phyloP scores from a whole-genome alignment of 2,797 vertebrate genomes.

The Anguilla pacifica region DNA sequence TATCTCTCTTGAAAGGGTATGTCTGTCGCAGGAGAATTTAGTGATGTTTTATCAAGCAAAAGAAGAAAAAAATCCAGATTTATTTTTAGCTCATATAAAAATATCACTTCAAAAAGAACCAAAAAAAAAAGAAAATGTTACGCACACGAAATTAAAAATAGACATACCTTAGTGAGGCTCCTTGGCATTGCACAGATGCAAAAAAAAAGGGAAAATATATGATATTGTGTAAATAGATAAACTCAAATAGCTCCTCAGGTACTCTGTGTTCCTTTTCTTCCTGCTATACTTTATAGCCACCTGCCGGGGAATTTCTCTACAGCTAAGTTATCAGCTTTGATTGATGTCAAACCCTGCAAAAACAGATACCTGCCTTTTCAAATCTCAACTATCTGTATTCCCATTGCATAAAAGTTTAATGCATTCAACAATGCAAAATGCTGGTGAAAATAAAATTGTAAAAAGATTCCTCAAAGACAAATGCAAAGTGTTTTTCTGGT shows the following conservation, averaged over 20 bases:
- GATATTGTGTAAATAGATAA: not conserved
- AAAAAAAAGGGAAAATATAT: not conserved
- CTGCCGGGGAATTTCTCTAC: not conserved
- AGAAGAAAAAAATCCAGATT: not conserved
- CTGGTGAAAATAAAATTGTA: not conserved
- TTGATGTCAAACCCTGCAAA: not conserved
- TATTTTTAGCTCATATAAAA: not conserved
- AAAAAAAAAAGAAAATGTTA: not conserved
- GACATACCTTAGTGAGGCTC: not conserved
- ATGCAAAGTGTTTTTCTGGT: not conserved
- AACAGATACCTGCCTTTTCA: constrained; percentile 1
- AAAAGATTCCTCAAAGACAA: constrained; percentile 15
- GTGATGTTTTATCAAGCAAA: not conserved
- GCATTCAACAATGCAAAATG: not conserved
- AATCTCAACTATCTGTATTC: constrained; percentile 5
- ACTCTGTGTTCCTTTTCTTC: not conserved
- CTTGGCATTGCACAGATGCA: not conserved
- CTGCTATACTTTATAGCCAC: constrained; percentile 1
- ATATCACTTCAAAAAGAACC: not conserved
- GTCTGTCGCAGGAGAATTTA: not conserved
- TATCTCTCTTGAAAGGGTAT: not conserved
- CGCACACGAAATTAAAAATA: not conserved
- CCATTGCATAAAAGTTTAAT: constrained; percentile 1
- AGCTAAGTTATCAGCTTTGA: constrained; percentile 7
- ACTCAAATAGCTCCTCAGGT: not conserved